Percentiles rank a stretch among this genome's conserved stretches.
These are phyloP conservation scores for Coenobita brevimanus DNA, from an alignment of 1,140 invertebrate species.

Conservation along the genomic window DNA sequence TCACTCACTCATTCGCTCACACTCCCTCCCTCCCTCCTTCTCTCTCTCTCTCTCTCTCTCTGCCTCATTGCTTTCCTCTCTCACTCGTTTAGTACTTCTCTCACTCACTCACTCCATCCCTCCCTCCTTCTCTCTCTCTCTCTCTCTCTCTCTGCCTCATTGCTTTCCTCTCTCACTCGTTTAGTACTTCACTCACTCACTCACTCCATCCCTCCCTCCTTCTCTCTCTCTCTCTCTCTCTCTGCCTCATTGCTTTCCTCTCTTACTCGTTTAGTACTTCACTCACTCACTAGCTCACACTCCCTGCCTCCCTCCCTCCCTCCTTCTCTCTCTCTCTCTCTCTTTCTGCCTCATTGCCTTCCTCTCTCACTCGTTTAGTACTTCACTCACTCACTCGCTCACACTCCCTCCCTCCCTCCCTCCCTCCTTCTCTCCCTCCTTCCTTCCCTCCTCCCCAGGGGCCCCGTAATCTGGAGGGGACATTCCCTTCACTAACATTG, in stretches of 20 bases:
- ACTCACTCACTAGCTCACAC: not conserved
- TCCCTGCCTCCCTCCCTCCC: no score
- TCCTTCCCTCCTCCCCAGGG: no score
- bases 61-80: no score
- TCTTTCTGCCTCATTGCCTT: not conserved
- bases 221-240: not conserved
- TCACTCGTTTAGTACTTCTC: no score
- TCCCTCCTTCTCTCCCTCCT: not conserved
- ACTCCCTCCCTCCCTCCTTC: no score
- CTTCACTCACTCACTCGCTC: not conserved
- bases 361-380: not conserved
- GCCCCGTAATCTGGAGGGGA: no score
- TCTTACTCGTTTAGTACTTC: not conserved
- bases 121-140: no score
- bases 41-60: no score
- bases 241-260: not conserved
- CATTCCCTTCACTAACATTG: no score
- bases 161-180: not conserved
- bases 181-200: not conserved
- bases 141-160: not conserved
- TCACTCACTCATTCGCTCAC: no score
- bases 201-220: not conserved
- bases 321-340: not conserved
- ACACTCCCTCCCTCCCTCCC: not conserved
- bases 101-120: no score